phyloP scores from a whole-genome alignment of 2,113 vertebrate species.

The Ammodytes marinus region DNA sequence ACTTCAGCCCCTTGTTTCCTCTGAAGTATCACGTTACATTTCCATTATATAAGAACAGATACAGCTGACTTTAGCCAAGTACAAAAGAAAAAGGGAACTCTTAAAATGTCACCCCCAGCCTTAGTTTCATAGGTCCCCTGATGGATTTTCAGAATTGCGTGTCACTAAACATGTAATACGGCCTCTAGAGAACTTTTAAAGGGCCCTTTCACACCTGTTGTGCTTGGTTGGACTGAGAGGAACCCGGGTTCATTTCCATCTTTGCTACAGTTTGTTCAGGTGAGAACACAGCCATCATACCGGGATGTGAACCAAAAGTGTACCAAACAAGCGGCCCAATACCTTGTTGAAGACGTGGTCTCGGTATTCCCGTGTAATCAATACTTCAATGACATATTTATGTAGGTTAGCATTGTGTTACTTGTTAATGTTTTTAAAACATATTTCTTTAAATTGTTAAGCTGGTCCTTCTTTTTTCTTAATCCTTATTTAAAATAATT shows the following conservation, averaged over 20 bases:
- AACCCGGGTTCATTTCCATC: too few species aligned
- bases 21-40: slow-evolving; percentile 44
- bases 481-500: not conserved
- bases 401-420: not conserved
- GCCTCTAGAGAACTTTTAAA: not conserved
- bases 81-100: not conserved
- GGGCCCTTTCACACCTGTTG: slow-evolving; percentile 1
- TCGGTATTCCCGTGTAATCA: not conserved
- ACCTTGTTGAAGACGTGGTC: not conserved
- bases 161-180: not conserved
- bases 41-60: slow-evolving; percentile 33
- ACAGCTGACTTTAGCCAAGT: not conserved
- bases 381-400: not conserved
- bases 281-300: too few species aligned
- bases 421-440: not conserved
- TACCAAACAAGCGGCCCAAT: too few species aligned
- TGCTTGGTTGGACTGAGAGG: too few species aligned
- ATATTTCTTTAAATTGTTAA: not conserved
- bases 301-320: too few species aligned
- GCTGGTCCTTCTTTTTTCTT: not conserved
- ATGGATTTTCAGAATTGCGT: slow-evolving; percentile 15
- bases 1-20: slow-evolving; percentile 28
- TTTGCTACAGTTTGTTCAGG: too few species aligned
- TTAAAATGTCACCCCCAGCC: not conserved
- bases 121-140: slow-evolving; percentile 5